Conservation (phyloP, 2,797 vertebrate species). For the Prunella strophiata region DNA sequence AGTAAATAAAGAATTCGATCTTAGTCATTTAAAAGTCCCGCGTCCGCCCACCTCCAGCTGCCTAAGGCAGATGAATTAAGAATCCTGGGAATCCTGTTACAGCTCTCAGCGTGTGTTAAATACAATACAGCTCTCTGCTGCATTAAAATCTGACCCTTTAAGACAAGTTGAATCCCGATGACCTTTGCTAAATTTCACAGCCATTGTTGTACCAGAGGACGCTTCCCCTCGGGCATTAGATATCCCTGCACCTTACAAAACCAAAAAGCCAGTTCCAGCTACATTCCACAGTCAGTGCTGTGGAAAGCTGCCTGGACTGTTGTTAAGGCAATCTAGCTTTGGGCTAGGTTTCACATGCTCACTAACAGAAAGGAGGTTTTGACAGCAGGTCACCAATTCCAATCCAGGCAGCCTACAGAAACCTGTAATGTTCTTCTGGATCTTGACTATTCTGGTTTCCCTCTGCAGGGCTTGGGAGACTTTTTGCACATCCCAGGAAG, state of each 20-base stretch:
- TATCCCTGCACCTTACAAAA: background rate
- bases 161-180: background rate
- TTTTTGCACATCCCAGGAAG: constrained; percentile 46
- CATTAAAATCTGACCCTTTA: background rate
- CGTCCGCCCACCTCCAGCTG: background rate
- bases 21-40: background rate
- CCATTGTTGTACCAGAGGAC: background rate
- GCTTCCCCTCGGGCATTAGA: background rate
- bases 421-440: background rate
- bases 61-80: background rate
- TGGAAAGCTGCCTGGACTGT: background rate
- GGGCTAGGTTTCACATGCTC: background rate
- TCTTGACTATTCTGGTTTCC: background rate
- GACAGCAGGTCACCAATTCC: background rate
- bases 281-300: background rate
- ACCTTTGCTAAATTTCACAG: background rate
- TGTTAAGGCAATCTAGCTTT: background rate
- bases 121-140: too few relatives aligned
- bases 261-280: background rate
- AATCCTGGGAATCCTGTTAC: background rate
- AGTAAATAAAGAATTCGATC: background rate
- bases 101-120: background rate
- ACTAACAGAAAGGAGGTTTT: background rate
- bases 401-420: background rate
- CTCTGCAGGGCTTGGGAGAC: constrained; percentile 70